Conservation (phyloP, 2,797 vertebrate species). For the Bryconaethiops microstoma region DNA sequence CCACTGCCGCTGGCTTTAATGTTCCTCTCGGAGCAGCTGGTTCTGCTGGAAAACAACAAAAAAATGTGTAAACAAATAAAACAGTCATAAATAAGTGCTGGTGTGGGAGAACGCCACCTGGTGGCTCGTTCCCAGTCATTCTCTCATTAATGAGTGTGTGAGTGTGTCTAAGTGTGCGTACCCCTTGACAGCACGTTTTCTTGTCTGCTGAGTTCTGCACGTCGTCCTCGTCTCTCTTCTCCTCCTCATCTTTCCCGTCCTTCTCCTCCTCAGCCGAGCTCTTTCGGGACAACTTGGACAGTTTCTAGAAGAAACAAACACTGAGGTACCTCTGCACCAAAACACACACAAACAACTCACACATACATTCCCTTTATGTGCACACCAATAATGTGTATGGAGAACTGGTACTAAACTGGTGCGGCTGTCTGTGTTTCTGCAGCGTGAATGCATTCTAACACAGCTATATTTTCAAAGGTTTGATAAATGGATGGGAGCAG, state of each 20-base stretch:
- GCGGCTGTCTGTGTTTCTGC: no score
- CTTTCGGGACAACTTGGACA: conserved; percentile 91
- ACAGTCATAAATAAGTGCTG: background rate
- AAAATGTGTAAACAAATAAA: conserved; percentile 3
- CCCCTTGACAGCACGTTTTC: conserved; percentile 89
- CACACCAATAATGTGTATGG: no score
- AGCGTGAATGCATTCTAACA: no score
- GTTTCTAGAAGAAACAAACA: conserved; percentile 78
- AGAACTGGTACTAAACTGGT: no score
- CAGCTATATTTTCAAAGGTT: no score
- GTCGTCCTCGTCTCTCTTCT: conserved; percentile 91
- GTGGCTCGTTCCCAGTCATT: background rate
- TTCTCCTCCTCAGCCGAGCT: conserved; percentile 87
- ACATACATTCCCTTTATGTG: no score
- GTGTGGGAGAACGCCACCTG: background rate
- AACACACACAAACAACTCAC: background rate
- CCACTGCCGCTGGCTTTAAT: conserved; percentile 71
- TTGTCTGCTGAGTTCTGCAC: conserved; percentile 87
- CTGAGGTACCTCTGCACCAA: background rate
- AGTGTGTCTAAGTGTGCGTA: conserved; percentile 60
- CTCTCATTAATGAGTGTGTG: background rate
- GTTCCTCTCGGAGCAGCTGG: conserved; percentile 86
- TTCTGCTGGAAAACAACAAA: conserved; percentile 77
- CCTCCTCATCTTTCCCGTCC: conserved; percentile 91
- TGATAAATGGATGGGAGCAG: no score